These are phyloP conservation scores for Siniperca undulata DNA, from an alignment of 2,797 vertebrate species.

Conservation along the genomic window DNA sequence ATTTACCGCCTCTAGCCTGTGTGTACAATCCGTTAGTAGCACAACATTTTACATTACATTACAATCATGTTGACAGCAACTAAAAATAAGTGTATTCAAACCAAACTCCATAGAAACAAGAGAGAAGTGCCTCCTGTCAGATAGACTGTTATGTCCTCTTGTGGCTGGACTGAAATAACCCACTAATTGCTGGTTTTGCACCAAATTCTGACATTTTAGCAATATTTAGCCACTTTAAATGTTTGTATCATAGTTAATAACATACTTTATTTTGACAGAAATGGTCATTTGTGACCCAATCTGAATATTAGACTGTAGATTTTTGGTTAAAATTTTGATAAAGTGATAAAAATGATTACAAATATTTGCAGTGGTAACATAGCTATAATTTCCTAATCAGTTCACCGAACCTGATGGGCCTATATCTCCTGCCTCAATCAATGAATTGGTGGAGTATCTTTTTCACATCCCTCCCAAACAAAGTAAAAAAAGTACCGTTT, in stretches of 20 bases:
- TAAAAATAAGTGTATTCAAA: neutral
- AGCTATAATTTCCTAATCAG: neutral
- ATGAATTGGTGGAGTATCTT: neutral
- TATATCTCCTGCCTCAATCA: neutral
- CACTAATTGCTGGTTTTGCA: neutral
- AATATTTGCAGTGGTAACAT: neutral
- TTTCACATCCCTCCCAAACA: neutral
- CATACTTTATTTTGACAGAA: neutral
- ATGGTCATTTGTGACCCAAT: neutral
- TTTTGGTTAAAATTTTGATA: neutral
- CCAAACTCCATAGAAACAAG: neutral
- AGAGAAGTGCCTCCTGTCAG: neutral
- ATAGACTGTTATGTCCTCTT: constrained; percentile 1
- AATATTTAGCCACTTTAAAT: neutral
- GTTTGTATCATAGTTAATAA: neutral
- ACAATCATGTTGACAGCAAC: neutral
- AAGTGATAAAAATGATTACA: neutral
- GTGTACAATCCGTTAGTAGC: neutral
- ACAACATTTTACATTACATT: neutral
- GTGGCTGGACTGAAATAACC: constrained; percentile 12
- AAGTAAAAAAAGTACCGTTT: neutral
- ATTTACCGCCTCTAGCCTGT: neutral
- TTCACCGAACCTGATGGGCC: neutral
- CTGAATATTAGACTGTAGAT: neutral
- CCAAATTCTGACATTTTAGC: neutral